Evolutionary conservation across 2,888 invertebrate species (phyloP), one percentile per base, ranked within the genome.

Genomic region (Trichopoda pennipes): DNA sequence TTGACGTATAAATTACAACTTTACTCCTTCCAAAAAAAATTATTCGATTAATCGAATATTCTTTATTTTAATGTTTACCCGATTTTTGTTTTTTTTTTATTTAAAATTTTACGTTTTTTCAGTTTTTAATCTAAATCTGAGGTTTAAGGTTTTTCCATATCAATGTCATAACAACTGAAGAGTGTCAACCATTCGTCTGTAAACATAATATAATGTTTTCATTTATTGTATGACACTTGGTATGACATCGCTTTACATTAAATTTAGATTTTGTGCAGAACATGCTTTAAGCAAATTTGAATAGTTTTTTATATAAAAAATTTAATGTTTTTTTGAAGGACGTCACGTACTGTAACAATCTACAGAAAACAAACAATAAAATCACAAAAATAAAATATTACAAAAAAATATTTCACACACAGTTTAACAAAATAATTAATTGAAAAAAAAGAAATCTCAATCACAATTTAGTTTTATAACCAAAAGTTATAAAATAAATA

Each of bases 301-400:
- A 44, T 60, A n/a, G 56, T 78, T 14, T 53, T 23, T n/a, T 4
- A 7, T 32, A 55, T 3, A 8, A 21, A 53, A 23, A 69, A 70
- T n/a, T 53, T 38, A 63, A 69, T 23, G 68, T 70, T 53, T 28
- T 55, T 74, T 44, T 38, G 38, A 81, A 90, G 91, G 75, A 93
- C 92, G 76, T 93, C 93, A 28, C 92, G 91, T 4, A 93, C 91
- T 56, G 84, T 44, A 66, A 49, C 77, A 49, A 23, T 58, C 17
- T 21, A 92, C 92, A 92, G 92, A 28, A 47, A 42, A 17, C 12
- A 70, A 49, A 17, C 12, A 38, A 38, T 38, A 12, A 38, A 38
- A 38, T 38, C 38, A 38, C 10, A 38, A 16, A 72, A 51, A 42
- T 7, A 8, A 28, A 19, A 35, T 55, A 47, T 60, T 44, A 60